These are phyloP conservation scores for Calidris pygmaea DNA, from an alignment of 2,113 vertebrate species.

Conservation along the genomic window DNA sequence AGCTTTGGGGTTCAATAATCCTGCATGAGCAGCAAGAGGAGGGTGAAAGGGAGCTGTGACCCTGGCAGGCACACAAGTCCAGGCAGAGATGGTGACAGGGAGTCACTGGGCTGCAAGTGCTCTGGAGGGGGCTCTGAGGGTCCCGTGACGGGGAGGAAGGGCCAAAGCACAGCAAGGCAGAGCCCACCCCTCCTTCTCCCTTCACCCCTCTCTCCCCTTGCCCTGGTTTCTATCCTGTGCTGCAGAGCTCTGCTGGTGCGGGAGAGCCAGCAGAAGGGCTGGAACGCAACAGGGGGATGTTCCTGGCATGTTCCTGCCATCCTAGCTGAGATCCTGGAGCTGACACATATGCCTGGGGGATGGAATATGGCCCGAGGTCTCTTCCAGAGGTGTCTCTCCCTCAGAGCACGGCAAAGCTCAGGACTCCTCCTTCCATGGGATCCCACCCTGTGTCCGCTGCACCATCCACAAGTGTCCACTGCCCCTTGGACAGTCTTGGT, in stretches of 20 bases:
- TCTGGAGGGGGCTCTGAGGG: neutral
- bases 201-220: too few species aligned
- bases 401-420: neutral
- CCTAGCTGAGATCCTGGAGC: neutral
- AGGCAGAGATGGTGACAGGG: neutral
- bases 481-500: too few species aligned
- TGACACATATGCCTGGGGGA: accelerated
- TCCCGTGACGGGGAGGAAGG: neutral
- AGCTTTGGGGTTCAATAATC: neutral
- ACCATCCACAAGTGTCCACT: too few species aligned
- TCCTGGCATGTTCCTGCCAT: accelerated
- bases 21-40: neutral
- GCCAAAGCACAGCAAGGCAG: accelerated
- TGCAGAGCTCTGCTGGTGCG: neutral
- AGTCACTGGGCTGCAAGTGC: neutral
- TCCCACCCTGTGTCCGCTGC: too few species aligned
- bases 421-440: accelerated
- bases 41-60: accelerated
- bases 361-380: accelerated
- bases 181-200: neutral
- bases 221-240: neutral
- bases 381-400: neutral
- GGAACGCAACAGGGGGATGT: accelerated
- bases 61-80: accelerated
- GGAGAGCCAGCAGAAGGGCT: neutral